These are phyloP conservation scores for Ricordea florida DNA, from an alignment of 92 coral and sea anemone species.

Conservation along the genomic window DNA sequence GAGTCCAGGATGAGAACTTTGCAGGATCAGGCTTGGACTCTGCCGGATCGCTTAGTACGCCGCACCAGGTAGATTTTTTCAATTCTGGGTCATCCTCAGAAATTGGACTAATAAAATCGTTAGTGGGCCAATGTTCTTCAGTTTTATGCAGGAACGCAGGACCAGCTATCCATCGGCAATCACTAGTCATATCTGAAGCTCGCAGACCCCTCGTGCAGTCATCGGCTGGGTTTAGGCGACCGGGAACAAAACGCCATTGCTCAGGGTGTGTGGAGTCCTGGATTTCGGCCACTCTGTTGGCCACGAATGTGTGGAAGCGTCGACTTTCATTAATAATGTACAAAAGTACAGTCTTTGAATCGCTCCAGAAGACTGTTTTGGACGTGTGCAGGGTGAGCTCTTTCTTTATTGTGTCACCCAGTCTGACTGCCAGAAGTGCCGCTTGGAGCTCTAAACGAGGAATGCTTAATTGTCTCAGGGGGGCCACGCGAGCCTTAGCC, in stretches of 20 bases:
- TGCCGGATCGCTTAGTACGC: slow-evolving; percentile 7
- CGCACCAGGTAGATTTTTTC: slow-evolving; percentile 6
- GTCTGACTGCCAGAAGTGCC: slow-evolving; percentile 53
- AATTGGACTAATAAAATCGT: background rate
- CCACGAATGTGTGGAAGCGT: slow-evolving; percentile 61
- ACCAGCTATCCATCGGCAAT: slow-evolving; percentile 59
- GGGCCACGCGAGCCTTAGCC: slow-evolving; percentile 68
- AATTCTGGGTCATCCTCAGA: background rate
- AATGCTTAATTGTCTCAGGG: slow-evolving; percentile 67
- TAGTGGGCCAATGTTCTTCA: slow-evolving; percentile 55
- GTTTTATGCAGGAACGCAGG: slow-evolving; percentile 35
- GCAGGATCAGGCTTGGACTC: slow-evolving; percentile 41
- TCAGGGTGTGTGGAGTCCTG: slow-evolving; percentile 40
- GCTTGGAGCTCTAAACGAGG: slow-evolving; percentile 75
- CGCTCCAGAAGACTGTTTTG: slow-evolving; percentile 60
- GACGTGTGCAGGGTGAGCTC: slow-evolving; percentile 30
- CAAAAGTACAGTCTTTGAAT: slow-evolving; percentile 56
- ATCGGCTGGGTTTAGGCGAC: slow-evolving; percentile 57
- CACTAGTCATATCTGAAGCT: slow-evolving; percentile 24
- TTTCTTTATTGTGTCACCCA: slow-evolving; percentile 39
- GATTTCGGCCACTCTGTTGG: slow-evolving; percentile 58
- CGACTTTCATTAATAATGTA: slow-evolving; percentile 65
- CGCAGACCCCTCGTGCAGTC: slow-evolving; percentile 60
- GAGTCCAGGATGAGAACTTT: slow-evolving; percentile 48
- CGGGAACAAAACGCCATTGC: slow-evolving; percentile 57